Conservation (phyloP, 2,113 vertebrate genomes). For the Nesoenas mayeri region DNA sequence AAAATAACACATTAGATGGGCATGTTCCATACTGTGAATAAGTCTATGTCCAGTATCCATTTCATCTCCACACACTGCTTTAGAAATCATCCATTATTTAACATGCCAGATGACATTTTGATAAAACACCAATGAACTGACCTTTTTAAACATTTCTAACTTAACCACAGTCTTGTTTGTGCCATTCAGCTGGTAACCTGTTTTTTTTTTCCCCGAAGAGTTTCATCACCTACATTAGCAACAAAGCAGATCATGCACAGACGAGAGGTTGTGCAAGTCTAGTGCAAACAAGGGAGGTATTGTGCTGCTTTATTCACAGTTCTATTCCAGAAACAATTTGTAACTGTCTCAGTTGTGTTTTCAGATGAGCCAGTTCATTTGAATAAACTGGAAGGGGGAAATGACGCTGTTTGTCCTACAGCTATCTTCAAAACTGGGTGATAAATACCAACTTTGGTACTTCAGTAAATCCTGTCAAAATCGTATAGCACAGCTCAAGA, state of each 20-base stretch:
- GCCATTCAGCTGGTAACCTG: not conserved
- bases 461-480: not conserved
- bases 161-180: not conserved
- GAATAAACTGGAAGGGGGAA: not conserved
- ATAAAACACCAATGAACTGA: not conserved
- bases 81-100: not conserved
- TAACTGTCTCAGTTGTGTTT: not conserved
- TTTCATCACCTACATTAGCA: not conserved
- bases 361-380: not conserved
- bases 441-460: not conserved
- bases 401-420: not conserved
- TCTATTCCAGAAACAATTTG: not conserved
- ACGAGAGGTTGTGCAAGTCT: not conserved
- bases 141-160: not conserved
- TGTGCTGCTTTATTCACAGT: not conserved
- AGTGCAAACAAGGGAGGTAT: not conserved
- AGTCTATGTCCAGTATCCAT: accelerated
- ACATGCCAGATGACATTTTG: not conserved
- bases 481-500: not conserved
- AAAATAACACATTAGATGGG: not conserved
- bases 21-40: not conserved
- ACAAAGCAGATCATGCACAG: not conserved
- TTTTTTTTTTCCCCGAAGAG: not conserved
- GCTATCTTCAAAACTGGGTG: not conserved
- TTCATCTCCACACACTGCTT: not conserved